Percentiles rank a stretch among this genome's conserved stretches.
Conservation (phyloP, 2,888 invertebrate species). For the Amphipoea oculea region DNA sequence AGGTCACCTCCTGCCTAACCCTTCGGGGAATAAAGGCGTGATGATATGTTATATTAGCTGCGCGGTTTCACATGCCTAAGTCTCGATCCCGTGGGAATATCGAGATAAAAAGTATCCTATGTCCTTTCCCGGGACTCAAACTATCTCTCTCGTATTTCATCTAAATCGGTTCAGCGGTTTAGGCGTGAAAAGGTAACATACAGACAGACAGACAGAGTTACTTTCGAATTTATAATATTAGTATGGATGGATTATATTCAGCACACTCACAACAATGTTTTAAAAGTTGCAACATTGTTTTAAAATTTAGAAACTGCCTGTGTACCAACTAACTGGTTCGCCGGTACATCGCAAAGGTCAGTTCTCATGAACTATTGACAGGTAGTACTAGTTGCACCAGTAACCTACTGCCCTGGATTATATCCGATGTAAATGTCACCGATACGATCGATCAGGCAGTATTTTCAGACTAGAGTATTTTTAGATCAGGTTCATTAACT, state of each 20-base stretch:
- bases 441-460: slow-evolving; percentile 18
- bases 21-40: background rate
- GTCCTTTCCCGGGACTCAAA: no score
- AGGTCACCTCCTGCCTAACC: background rate
- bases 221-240: no score
- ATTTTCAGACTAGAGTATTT: no score
- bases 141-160: no score
- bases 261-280: background rate
- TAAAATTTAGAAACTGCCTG: background rate
- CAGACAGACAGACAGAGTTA: no score
- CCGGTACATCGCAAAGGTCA: slow-evolving; percentile 38
- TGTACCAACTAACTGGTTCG: background rate
- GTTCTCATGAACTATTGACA: slow-evolving; percentile 24
- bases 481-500: background rate
- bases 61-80: no score
- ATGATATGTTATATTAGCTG: background rate
- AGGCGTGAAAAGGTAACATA: no score
- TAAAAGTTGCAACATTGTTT: background rate
- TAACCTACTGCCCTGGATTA: slow-evolving; percentile 32
- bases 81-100: no score
- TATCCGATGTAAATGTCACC: slow-evolving; percentile 36
- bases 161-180: no score
- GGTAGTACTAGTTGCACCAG: slow-evolving; percentile 12
- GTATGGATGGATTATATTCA: no score
- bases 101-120: no score